Base-by-base conservation (phyloP, 2,113 vertebrate genomes). In the Proteles cristata region DNA sequence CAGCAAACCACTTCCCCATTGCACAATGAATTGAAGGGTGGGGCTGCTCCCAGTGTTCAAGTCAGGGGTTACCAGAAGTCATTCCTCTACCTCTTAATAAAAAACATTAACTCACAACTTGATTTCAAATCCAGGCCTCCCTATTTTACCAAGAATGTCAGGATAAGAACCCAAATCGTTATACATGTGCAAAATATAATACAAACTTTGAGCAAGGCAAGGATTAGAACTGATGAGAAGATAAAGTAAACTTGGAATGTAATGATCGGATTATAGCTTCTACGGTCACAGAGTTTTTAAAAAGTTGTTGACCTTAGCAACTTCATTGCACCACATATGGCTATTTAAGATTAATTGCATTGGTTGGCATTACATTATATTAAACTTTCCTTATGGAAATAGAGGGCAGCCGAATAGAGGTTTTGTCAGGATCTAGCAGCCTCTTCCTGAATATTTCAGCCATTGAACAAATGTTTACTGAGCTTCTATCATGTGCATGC, bases 1-100 rank as follows among this genome's bases (percentile, higher is more conserved):
- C 97, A 97, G 92, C 98, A 97, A 98, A 98, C 98, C 98, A 98
- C 98, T 99, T 99, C 98, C 98, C 93, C 84, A 89, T 98, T 98
- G 97, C 98, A 98, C 98, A 98, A 96, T 96, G 86, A 79, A 98
- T 97, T 93, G 50, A 84, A 96, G 3, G 63, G 88, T 43, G 93
- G 97, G 95, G 97, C 97, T 96, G 93, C 94, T 98, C 50, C 74
- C 93, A 50, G 31, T 89, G 97, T 96, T 98, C 97, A 98, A 98
- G 95, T 93, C 92, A 86, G 97, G 98, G 98, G 98, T 99, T 98
- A 98, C 95, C 88, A 21, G 82, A 98, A 98, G 98, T 98, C 98
- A 98, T 98, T 98, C 91, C 97, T 97, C 97, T 96, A 84, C 43
- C 81, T 94, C 96, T 96, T 96, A 90, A 91, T 90, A 88, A 90